phyloP scores from a whole-genome alignment of 92 coral and sea anemone species.

The Ricordea florida region DNA sequence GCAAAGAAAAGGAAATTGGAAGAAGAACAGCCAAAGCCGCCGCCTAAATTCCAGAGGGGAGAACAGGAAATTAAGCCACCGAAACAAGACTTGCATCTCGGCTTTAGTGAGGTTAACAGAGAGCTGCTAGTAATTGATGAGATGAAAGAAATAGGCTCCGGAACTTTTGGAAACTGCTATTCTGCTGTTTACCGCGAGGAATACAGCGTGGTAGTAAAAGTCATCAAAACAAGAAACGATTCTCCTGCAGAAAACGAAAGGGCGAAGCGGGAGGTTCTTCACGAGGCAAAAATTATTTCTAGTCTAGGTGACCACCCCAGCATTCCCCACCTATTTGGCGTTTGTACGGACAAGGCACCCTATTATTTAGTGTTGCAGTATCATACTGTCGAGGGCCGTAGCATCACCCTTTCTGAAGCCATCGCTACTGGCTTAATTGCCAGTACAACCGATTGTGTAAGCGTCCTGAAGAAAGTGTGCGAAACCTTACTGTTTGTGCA shows the following conservation, averaged over 20 bases:
- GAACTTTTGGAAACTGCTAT: slow-evolving; percentile 17
- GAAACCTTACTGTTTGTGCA: neutral
- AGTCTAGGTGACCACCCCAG: slow-evolving; percentile 19
- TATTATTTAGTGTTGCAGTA: neutral
- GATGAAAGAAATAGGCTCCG: neutral
- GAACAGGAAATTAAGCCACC: no score
- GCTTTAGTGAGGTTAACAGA: neutral
- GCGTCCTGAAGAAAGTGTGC: neutral
- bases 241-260: neutral
- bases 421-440: neutral
- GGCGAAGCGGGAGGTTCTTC: slow-evolving; percentile 2
- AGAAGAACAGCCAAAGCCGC: neutral
- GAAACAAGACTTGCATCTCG: no score
- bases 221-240: neutral
- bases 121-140: neutral
- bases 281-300: slow-evolving; percentile 12
- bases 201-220: neutral
- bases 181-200: neutral
- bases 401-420: neutral
- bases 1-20: neutral
- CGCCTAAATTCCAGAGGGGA: no score
- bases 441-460: neutral
- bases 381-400: neutral
- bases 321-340: slow-evolving; percentile 24
- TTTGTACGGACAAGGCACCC: neutral